Conservation (phyloP, 64 coral and sea anemone genomes). For the Montipora capricornis region DNA sequence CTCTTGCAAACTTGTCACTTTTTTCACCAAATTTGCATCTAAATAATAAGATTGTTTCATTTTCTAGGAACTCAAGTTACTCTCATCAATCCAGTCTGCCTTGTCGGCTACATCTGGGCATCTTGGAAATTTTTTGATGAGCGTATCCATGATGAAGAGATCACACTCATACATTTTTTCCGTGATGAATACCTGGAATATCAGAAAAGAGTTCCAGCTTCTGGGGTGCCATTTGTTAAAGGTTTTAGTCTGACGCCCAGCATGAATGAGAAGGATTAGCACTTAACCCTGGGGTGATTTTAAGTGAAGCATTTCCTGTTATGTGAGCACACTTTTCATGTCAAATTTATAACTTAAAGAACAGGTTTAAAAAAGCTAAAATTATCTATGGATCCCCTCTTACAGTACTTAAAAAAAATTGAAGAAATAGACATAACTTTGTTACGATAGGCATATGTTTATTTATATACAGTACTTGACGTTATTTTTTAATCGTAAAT, state of each 20-base stretch:
- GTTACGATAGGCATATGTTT: neutral
- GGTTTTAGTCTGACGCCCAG: slow-evolving; percentile 20
- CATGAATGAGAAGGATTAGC: neutral
- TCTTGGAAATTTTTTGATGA: slow-evolving; percentile 98
- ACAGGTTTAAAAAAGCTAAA: no score
- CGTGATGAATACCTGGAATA: slow-evolving; percentile 89
- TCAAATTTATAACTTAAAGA: no score
- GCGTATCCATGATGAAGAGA: slow-evolving; percentile 86
- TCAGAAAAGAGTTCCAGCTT: slow-evolving; percentile 82
- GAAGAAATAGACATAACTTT: neutral
- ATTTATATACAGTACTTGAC: neutral
- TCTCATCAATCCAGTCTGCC: slow-evolving; percentile 84
- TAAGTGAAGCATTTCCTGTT: neutral
- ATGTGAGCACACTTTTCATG: no score
- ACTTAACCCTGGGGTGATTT: neutral
- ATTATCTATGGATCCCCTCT: no score
- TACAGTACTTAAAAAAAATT: neutral
- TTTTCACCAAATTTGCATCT: neutral
- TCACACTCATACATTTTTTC: slow-evolving; percentile 83
- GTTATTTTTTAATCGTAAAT: neutral
- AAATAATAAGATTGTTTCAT: neutral
- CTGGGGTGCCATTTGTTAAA: slow-evolving; percentile 93
- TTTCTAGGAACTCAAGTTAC: slow-evolving; percentile 88
- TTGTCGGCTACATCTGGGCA: slow-evolving; percentile 80
- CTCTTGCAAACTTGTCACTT: no score